Conservation (phyloP, 2,888 invertebrate species). For the Biston betularia region DNA sequence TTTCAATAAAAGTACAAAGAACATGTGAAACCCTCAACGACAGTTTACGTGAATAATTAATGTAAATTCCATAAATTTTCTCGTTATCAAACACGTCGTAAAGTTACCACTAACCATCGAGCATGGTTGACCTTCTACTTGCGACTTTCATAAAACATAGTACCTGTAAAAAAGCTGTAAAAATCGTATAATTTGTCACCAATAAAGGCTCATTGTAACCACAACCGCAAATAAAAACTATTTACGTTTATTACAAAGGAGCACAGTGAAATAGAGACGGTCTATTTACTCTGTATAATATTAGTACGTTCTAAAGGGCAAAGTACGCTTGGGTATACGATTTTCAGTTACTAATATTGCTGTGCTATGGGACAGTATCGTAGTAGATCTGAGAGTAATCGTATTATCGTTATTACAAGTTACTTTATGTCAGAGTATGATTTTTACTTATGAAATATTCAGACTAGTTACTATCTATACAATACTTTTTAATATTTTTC, state of each 20-base stretch:
- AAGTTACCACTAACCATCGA: conserved; percentile 24
- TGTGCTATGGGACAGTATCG: too few relatives aligned
- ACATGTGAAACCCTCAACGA: not conserved
- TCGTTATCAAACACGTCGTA: conserved; percentile 13
- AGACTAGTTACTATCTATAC: too few relatives aligned
- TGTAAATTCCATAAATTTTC: conserved; percentile 11
- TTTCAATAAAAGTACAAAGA: conserved; percentile 5
- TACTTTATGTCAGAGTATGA: too few relatives aligned
- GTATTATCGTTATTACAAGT: too few relatives aligned
- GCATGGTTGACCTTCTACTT: conserved; percentile 32
- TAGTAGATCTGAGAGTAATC: too few relatives aligned
- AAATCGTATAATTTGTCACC: conserved; percentile 58
- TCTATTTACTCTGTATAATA: not conserved
- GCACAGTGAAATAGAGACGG: conserved; percentile 38
- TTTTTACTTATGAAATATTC: too few relatives aligned
- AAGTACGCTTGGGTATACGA: not conserved
- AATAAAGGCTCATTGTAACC: conserved; percentile 49
- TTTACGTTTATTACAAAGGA: conserved; percentile 47
- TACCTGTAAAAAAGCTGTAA: conserved; percentile 55
- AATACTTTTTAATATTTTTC: too few relatives aligned
- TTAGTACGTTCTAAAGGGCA: not conserved
- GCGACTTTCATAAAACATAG: conserved; percentile 47
- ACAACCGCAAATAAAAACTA: conserved; percentile 45
- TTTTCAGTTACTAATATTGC: too few relatives aligned
- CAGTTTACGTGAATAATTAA: not conserved